These are phyloP conservation scores for Tetramorium simillimum DNA, from an alignment of 1,140 invertebrate genomes.

Conservation along the genomic window DNA sequence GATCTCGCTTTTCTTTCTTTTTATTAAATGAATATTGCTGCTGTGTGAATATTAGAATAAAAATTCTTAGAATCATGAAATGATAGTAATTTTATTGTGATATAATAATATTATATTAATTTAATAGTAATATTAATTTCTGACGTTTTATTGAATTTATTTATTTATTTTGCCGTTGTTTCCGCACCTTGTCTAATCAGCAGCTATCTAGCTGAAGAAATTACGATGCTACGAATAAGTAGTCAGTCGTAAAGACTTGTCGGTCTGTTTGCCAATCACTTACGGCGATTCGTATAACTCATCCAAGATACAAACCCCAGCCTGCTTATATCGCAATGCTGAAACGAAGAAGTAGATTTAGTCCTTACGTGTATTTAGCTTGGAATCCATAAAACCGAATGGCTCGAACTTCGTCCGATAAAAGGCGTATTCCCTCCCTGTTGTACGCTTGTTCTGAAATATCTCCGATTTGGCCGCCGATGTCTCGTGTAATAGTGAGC, in stretches of 20 bases:
- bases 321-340: constrained; percentile 68
- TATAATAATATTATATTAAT: not conserved
- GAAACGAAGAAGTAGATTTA: constrained; percentile 69
- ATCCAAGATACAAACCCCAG: constrained; percentile 55
- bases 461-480: constrained; percentile 32
- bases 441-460: constrained; percentile 42
- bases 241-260: constrained; percentile 70
- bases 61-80: not conserved
- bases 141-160: constrained; percentile 1
- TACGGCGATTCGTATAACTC: constrained; percentile 73
- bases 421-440: constrained; percentile 69
- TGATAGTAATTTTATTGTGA: not conserved
- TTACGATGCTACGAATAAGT: constrained; percentile 24
- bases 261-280: constrained; percentile 82
- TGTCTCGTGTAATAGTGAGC: constrained; percentile 17
- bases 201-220: constrained; percentile 44
- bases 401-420: constrained; percentile 81
- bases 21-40: constrained; percentile 7
- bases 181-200: constrained; percentile 23
- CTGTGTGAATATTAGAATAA: not conserved
- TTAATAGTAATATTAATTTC: not conserved
- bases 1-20: not conserved
- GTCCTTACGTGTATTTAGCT: constrained; percentile 79
- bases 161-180: not conserved
- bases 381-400: constrained; percentile 81